phyloP scores from a whole-genome alignment of 2,797 vertebrate genomes.

The Manis javanica region DNA sequence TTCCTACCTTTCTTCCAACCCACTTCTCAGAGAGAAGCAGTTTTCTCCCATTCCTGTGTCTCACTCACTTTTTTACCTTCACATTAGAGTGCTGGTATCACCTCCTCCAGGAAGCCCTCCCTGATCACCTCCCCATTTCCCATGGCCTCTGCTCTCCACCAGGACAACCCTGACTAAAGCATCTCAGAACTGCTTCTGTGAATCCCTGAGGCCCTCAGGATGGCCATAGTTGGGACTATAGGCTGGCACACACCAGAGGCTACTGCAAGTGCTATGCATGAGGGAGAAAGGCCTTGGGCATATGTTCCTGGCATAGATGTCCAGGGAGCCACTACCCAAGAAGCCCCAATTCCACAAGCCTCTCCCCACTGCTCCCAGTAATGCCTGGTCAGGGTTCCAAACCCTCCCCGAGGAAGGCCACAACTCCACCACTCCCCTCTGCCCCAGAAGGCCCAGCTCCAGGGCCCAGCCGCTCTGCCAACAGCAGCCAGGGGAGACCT shows the following conservation, averaged over 20 bases:
- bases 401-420: background rate
- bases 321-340: background rate
- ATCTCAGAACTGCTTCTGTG: background rate
- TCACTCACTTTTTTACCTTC: background rate
- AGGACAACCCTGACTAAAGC: background rate
- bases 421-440: too few relatives aligned
- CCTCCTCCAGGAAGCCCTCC: background rate
- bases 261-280: background rate
- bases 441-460: background rate
- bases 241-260: background rate
- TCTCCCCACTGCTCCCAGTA: background rate
- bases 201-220: background rate
- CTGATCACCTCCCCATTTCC: background rate
- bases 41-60: background rate
- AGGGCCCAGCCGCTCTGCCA: background rate
- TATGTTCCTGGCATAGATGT: background rate
- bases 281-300: background rate
- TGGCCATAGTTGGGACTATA: background rate
- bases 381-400: background rate
- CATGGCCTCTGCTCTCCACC: background rate
- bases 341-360: background rate
- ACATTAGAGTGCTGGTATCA: background rate
- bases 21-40: background rate
- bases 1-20: background rate
- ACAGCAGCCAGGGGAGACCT: background rate